These are phyloP conservation scores for Chaetops frenatus DNA, from an alignment of 2,113 vertebrate genomes.

Conservation along the genomic window DNA sequence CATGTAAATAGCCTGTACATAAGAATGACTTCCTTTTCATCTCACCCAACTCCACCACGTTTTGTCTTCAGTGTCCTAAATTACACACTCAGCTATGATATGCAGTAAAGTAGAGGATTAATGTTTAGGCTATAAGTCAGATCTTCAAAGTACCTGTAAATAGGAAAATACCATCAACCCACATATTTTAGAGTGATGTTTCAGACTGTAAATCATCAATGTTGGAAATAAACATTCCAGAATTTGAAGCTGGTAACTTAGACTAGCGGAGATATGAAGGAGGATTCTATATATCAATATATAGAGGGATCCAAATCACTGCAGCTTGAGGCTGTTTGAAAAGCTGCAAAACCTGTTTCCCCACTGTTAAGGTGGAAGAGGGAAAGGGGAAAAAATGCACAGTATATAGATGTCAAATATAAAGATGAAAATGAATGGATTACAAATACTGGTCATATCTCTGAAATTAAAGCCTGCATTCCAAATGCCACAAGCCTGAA, in stretches of 20 bases:
- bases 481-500: not conserved
- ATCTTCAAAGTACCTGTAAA: not conserved
- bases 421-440: not conserved
- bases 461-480: not conserved
- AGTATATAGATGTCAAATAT: not conserved
- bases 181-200: not conserved
- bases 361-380: too few species aligned
- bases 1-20: not conserved
- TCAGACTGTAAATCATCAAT: not conserved
- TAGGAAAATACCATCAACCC: not conserved
- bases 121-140: not conserved
- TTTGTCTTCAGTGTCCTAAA: conserved; percentile 16
- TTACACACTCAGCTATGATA: not conserved
- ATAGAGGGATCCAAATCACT: not conserved
- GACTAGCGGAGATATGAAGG: not conserved
- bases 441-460: not conserved
- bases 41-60: not conserved
- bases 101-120: not conserved
- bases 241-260: not conserved
- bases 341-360: not conserved
- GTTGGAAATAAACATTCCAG: not conserved
- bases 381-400: not conserved
- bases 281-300: not conserved
- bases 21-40: conserved; percentile 11
- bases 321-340: not conserved